These are phyloP conservation scores for Valencia hispanica DNA, from an alignment of 2,797 vertebrate genomes.

Conservation along the genomic window DNA sequence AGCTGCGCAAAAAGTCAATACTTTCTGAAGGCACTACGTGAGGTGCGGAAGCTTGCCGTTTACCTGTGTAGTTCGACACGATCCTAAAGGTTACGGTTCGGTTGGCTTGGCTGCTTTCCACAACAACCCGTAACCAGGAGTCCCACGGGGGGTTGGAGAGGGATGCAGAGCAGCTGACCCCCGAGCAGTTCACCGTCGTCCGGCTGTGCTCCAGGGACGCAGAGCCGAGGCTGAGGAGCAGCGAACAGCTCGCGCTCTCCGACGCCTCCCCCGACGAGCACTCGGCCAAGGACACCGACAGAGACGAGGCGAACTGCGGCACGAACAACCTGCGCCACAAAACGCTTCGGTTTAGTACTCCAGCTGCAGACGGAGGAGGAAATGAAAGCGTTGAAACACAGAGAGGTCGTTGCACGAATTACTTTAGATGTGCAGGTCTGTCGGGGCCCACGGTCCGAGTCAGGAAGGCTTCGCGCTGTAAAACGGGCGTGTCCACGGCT, in stretches of 20 bases:
- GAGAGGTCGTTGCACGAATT: slow-evolving; percentile 35
- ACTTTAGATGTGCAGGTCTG: slow-evolving; percentile 86
- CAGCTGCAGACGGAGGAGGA: no score
- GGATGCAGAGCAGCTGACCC: slow-evolving; percentile 75
- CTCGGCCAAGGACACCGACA: slow-evolving; percentile 80
- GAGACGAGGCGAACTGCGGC: slow-evolving; percentile 83
- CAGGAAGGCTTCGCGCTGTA: slow-evolving; percentile 78
- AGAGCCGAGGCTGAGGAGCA: slow-evolving; percentile 85
- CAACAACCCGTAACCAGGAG: slow-evolving; percentile 86
- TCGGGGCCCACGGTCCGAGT: slow-evolving; percentile 71
- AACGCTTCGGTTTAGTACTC: not conserved
- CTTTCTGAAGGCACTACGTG: no score
- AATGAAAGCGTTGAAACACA: not conserved
- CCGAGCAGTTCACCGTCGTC: slow-evolving; percentile 80
- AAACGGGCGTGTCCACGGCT: slow-evolving; percentile 81
- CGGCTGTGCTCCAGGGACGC: slow-evolving; percentile 76
- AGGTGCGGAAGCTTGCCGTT: not conserved
- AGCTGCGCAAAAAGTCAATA: no score
- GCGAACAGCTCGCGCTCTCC: slow-evolving; percentile 62
- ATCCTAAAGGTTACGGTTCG: slow-evolving; percentile 77
- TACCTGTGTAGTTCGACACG: slow-evolving; percentile 86
- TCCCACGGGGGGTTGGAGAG: slow-evolving; percentile 88
- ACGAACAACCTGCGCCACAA: slow-evolving; percentile 84
- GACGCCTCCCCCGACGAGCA: slow-evolving; percentile 68
- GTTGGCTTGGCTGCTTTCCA: slow-evolving; percentile 78